Evolutionary conservation across 2,888 invertebrate genomes (phyloP).

Genomic region (Amaurobius ferox): DNA sequence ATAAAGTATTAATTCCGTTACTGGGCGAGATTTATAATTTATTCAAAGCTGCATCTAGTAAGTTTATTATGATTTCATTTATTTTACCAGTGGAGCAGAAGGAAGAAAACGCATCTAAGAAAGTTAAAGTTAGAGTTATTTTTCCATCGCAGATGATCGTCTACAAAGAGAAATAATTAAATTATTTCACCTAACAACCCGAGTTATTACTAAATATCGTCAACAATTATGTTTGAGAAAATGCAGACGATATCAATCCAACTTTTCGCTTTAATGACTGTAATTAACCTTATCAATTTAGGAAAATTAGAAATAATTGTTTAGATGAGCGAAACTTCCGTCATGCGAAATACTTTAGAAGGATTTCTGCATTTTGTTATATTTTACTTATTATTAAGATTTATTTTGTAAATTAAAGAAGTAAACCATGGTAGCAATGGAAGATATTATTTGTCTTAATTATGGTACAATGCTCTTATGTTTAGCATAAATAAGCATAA

Average conservation of each 20-base stretch:
- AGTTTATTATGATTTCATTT: constrained; percentile 12
- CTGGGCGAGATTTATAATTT: not conserved
- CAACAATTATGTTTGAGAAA: not conserved
- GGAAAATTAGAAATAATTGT: not conserved
- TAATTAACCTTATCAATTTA: not conserved
- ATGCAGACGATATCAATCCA: not conserved
- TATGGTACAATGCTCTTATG: too few relatives aligned
- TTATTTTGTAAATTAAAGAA: too few relatives aligned
- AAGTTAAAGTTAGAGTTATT: constrained; percentile 1
- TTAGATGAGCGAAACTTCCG: too few relatives aligned
- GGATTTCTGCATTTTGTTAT: too few relatives aligned
- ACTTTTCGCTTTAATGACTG: not conserved
- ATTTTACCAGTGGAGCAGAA: not conserved
- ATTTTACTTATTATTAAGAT: too few relatives aligned
- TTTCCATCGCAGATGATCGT: not conserved
- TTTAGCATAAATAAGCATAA: too few relatives aligned
- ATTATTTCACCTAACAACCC: not conserved
- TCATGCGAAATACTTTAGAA: too few relatives aligned
- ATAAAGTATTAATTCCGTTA: constrained; percentile 3
- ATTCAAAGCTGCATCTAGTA: constrained; percentile 1
- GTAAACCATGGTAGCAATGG: too few relatives aligned
- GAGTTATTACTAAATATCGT: too few relatives aligned
- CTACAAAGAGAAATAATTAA: not conserved
- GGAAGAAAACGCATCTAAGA: not conserved
- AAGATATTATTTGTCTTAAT: too few relatives aligned